Evolutionary conservation across 2,888 invertebrate species (phyloP), one percentile per base, ranked within the genome.

Genomic region (Tiliacea aurago): DNA sequence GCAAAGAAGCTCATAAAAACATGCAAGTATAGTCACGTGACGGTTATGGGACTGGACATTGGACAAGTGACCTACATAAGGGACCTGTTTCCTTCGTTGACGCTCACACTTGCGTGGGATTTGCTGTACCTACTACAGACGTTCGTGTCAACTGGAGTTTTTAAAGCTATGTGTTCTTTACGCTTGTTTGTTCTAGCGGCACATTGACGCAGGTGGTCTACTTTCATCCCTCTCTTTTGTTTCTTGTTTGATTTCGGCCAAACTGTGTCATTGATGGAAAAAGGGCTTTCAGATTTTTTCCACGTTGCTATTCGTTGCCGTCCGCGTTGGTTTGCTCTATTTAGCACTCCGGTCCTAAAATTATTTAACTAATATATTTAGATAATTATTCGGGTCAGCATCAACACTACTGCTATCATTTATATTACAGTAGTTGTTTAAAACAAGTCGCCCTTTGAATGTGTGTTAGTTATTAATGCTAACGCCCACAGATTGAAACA

Each of bases 51-150:
- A 62, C 55, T 81, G 78, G 70, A 59, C 53, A 75, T 81, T 84
- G 80, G 80, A 63, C 84, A 84, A 80, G 75, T 84, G 81, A 81
- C 81, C 81, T 61, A 80, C 84, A 63, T 84, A 68, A 20, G 61
- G 61, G 72, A 82, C 86, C 76, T 80, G 80, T 80, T 78, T 71
- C 69, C 64, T 70, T 61, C 45, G 56, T 80, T 80, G 76, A 73
- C 47, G 71, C 62, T 73, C 66, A 73, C 75, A 68, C 65, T 56
- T 76, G 72, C 73, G 84, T 85, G 84, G 84, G 81, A 75, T 68
- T 83, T 47, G 37, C n/a, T 80, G 56, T 65, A 28, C 28, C 28
- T 28, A 49, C 33, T 33, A 62, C 37, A 41, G 23, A 64, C 62
- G 49, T 55, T 58, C 7, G 33, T 43, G 84, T 84, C 80, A 74